Evolutionary conservation across 2,113 vertebrate genomes (phyloP), one percentile per base, ranked within the genome.

Genomic region (Chitala chitala): DNA sequence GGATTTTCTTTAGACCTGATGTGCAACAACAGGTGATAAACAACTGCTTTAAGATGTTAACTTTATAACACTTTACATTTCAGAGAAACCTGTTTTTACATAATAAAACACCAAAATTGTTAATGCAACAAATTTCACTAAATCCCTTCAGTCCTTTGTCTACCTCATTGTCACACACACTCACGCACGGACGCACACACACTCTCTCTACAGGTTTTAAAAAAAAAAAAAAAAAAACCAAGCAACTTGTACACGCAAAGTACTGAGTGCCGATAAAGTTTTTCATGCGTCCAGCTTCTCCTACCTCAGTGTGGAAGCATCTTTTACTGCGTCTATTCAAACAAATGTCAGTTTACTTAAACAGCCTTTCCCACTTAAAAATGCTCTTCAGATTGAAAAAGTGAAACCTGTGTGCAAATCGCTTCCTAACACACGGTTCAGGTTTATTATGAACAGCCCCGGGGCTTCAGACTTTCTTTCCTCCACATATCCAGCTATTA

Each of bases 341-440:
- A n/a, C n/a, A n/a, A n/a, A n/a, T n/a, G n/a, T n/a, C n/a, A n/a
- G n/a, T n/a, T n/a, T n/a, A 63, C 15, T 33, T 38, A 20, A 8
- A 20, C 33, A 63, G 38, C 9, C 29, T n/a, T 17, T 20, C 42
- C 29, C 20, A 51, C 40, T 64, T 13, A 73, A 73, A 73, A 12
- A 38, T 17, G 4, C 24, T 5, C 17, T 63, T 61, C 26, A 36
- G 15, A 24, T 31, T 58, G 12, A 59, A 17, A 46, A 73, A 48
- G n/a, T 12, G 29, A 48, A 36, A 73, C 17, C 2, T 3, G 17
- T 38, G 29, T 31, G 12, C 54, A 44, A 72, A 31, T 9, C 26
- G 51, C 38, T 33, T 26, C 58, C 29, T 63, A 44, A 64, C 36
- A 63, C 51, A 73, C 51, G 72, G 72, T 58, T 73, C 71, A 63